Conservation (phyloP, 2,888 invertebrate species). For the Hypolimnas misippus region DNA sequence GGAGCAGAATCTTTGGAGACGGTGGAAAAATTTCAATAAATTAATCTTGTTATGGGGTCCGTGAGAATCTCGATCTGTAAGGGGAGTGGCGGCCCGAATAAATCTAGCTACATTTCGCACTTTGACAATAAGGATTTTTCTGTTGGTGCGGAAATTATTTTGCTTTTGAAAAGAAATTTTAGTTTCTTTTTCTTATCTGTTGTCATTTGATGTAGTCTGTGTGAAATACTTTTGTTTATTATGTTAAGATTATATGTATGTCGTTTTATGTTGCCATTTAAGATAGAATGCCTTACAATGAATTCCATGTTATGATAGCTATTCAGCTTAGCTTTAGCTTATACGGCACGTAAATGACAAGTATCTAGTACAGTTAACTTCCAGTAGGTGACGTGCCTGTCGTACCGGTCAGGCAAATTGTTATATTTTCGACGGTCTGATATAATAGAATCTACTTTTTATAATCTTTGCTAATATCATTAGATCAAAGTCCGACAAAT, state of each 20-base stretch:
- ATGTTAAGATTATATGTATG: not conserved
- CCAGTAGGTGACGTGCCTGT: too few relatives aligned
- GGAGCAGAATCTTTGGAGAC: constrained; percentile 26
- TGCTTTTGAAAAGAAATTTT: not conserved
- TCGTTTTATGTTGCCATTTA: too few relatives aligned
- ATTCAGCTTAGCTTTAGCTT: too few relatives aligned
- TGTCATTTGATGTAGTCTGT: not conserved
- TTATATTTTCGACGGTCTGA: too few relatives aligned
- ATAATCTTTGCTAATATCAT: too few relatives aligned
- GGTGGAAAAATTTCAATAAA: constrained; percentile 41
- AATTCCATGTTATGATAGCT: too few relatives aligned
- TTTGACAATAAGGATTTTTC: not conserved
- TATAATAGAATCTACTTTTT: too few relatives aligned
- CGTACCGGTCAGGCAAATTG: too few relatives aligned
- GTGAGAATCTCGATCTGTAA: constrained; percentile 27
- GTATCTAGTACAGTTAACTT: too few relatives aligned
- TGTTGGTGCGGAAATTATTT: not conserved
- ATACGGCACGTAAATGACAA: too few relatives aligned
- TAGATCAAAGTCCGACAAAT: too few relatives aligned
- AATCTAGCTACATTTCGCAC: constrained; percentile 1
- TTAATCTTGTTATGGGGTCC: constrained; percentile 40
- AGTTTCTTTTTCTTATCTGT: not conserved
- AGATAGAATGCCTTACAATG: too few relatives aligned
- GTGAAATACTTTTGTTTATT: not conserved
- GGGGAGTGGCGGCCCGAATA: not conserved